phyloP scores from a whole-genome alignment of 2,888 invertebrate species.

The Amaurobius ferox region DNA sequence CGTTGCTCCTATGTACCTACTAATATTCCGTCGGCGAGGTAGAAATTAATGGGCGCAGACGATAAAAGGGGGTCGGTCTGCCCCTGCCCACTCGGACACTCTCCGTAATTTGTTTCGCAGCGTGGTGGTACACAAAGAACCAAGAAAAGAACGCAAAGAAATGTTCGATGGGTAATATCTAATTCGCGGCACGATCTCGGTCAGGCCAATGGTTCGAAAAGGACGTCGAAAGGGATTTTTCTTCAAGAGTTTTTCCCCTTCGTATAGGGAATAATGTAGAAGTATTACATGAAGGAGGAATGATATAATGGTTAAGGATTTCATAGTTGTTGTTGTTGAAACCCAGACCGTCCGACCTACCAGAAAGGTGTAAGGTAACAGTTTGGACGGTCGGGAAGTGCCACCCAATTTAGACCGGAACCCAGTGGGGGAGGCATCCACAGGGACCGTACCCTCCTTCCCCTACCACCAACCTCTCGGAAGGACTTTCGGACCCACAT shows the following conservation, averaged over 20 bases:
- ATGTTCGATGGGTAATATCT: conserved; percentile 2
- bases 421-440: too few relatives aligned
- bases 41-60: conserved; percentile 15
- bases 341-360: too few relatives aligned
- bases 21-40: conserved; percentile 13
- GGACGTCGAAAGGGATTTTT: conserved; percentile 45
- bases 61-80: conserved; percentile 12
- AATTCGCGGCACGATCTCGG: conserved; percentile 55
- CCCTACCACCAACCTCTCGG: too few relatives aligned
- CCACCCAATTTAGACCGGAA: too few relatives aligned
- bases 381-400: too few relatives aligned
- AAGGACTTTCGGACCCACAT: too few relatives aligned
- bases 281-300: too few relatives aligned
- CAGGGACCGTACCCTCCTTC: too few relatives aligned
- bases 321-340: too few relatives aligned
- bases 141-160: not conserved
- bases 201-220: conserved; percentile 39
- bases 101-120: conserved; percentile 9
- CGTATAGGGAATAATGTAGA: conserved; percentile 1
- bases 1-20: not conserved
- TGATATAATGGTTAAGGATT: too few relatives aligned
- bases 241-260: conserved; percentile 26
- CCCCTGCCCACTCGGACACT: conserved; percentile 16
- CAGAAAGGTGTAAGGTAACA: too few relatives aligned
- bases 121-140: conserved; percentile 14